Conservation (phyloP, 2,888 invertebrate species). For the Deilephila elpenor region DNA sequence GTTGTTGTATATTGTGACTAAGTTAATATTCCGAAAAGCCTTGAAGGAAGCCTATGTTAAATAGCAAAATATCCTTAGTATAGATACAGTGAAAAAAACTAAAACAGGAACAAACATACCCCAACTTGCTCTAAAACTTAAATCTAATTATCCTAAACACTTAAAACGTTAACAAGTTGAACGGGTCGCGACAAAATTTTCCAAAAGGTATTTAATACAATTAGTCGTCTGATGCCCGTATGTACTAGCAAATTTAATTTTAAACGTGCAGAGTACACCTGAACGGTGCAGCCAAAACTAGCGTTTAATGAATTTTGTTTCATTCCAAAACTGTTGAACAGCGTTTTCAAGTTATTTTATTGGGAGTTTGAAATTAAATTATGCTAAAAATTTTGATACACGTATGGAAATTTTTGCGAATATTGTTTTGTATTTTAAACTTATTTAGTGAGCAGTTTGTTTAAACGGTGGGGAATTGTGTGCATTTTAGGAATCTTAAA, state of each 20-base stretch:
- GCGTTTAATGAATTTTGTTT: constrained; percentile 45
- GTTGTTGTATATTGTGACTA: too few relatives aligned
- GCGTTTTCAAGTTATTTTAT: constrained; percentile 19
- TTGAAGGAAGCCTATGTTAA: too few relatives aligned
- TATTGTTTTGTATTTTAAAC: background rate
- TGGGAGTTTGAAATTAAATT: constrained; percentile 20
- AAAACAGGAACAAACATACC: too few relatives aligned
- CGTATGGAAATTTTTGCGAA: background rate
- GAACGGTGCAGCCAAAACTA: constrained; percentile 34
- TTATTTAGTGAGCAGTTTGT: background rate
- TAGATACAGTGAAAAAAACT: too few relatives aligned
- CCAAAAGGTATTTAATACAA: constrained; percentile 27
- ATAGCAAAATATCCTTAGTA: too few relatives aligned
- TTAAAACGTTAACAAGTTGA: background rate
- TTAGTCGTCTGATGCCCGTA: constrained; percentile 27
- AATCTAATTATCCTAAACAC: constrained; percentile 7
- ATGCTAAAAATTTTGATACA: constrained; percentile 8
- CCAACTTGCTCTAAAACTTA: background rate
- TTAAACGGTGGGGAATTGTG: background rate
- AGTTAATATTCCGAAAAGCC: background rate
- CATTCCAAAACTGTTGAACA: constrained; percentile 33
- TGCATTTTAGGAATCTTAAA: too few relatives aligned
- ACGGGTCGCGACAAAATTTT: background rate
- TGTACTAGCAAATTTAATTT: constrained; percentile 41
- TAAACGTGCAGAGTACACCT: constrained; percentile 34